These are phyloP conservation scores for Heteromurus nitidus DNA, from an alignment of 2,888 invertebrate species.

Conservation along the genomic window DNA sequence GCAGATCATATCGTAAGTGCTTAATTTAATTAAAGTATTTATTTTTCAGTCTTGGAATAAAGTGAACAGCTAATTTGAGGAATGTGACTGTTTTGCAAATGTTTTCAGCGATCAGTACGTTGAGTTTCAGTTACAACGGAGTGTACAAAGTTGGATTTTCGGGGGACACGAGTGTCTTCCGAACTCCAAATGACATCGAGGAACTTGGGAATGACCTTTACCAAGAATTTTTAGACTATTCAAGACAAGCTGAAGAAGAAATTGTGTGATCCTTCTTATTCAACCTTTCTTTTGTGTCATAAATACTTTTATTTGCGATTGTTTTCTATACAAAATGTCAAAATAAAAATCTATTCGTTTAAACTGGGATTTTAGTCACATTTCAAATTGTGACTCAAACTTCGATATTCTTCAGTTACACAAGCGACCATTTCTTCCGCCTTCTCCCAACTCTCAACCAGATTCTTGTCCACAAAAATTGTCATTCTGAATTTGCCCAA, in stretches of 20 bases:
- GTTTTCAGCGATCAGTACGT: slow-evolving; percentile 20
- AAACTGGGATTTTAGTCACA: background rate
- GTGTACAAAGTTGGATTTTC: slow-evolving; percentile 25
- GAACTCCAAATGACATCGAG: slow-evolving; percentile 10
- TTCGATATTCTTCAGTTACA: slow-evolving; percentile 14
- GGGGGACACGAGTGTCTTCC: slow-evolving; percentile 22
- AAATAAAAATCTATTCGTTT: background rate
- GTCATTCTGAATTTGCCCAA: slow-evolving; percentile 9
- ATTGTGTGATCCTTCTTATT: background rate
- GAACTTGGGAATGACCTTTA: slow-evolving; percentile 26
- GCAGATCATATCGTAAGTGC: slow-evolving; percentile 48
- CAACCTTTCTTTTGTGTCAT: background rate
- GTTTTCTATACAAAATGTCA: no score
- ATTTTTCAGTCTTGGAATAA: no score
- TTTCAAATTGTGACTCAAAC: background rate
- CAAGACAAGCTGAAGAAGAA: background rate
- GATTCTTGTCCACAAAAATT: slow-evolving; percentile 23
- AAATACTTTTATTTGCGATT: no score
- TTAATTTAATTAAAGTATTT: no score
- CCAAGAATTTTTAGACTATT: slow-evolving; percentile 3
- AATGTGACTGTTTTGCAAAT: no score
- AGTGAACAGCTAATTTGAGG: no score
- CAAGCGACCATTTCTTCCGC: slow-evolving; percentile 38
- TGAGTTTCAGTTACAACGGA: slow-evolving; percentile 40
- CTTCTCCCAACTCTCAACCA: slow-evolving; percentile 14